phyloP scores from a whole-genome alignment of 2,113 vertebrate genomes.

The Campylomormyrus numenius region DNA sequence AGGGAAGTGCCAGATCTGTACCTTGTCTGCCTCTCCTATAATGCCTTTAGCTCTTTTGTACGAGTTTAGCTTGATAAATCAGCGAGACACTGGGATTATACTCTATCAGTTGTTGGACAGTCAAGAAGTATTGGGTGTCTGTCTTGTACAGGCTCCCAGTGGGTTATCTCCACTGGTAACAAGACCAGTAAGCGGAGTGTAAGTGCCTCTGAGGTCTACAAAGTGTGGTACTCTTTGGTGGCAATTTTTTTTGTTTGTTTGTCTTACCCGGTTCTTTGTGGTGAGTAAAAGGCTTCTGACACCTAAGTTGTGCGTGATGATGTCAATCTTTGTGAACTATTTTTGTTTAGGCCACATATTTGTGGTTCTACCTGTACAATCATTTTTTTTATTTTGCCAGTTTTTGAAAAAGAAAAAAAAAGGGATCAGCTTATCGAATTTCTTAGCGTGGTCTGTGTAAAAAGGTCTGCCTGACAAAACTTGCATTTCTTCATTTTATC shows the following conservation, averaged over 20 bases:
- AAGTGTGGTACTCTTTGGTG: neutral
- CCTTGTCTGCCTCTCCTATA: neutral
- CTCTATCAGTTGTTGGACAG: neutral
- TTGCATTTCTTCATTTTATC: neutral
- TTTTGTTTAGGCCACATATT: neutral
- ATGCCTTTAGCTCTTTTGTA: neutral
- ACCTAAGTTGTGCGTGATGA: neutral
- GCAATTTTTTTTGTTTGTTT: neutral
- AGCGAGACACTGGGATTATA: neutral
- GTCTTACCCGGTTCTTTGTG: neutral
- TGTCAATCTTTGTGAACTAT: neutral
- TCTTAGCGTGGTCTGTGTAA: neutral
- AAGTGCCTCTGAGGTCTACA: neutral
- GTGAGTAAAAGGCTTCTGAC: neutral
- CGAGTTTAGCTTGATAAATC: neutral
- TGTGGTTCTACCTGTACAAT: neutral
- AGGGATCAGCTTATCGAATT: neutral
- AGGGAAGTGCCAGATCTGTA: neutral
- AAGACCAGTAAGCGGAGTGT: neutral
- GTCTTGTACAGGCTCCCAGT: neutral
- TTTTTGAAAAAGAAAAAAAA: neutral
- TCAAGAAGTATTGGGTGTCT: neutral
- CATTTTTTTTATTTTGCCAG: neutral
- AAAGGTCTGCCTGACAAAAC: neutral
- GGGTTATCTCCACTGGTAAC: neutral